Base-by-base conservation (phyloP, 2,113 vertebrate species). In the Pelobates fuscus region DNA sequence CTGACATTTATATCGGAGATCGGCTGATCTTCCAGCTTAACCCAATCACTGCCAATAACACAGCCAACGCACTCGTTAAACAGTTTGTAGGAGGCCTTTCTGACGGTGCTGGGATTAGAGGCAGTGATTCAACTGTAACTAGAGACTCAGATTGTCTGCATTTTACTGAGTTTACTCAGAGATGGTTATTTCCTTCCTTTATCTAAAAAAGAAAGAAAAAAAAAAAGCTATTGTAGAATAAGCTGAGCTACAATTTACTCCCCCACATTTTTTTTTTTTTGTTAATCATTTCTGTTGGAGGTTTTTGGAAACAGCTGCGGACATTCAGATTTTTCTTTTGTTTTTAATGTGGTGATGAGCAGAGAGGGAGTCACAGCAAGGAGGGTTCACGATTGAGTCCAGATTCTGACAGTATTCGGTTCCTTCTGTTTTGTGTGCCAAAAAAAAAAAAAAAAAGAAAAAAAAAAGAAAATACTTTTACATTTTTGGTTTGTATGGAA, bases 341-440 rank as follows among this genome's bases (percentile, higher is more conserved):
- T 71, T 26, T 71, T 78, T 80, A 41, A 75, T 81, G 73, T 69
- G 62, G 70, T 61, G 37, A 30, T 62, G 43, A 77, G 68, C 46
- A 61, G 63, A 57, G 77, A 76, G 67, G 41, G 25, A 29, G 29
- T 79, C 71, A 64, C 44, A n/a, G 27, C 37, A n/a, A 32, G 32
- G 25, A 55, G 64, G 58, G 32, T 71, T 61, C 61, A 80, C 21
- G 21, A 64, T 70, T 77, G 76, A 71, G 37, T 55, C 72, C 62
- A 49, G 62, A 74, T 81, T 81, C 77, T 78, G 62, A 66, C 49
- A 25, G 3, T 55, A 6, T 20, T 55, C 17, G 6, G 2, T 55
- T 55, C n/a, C 52, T 55, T 18, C 8, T 20, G 32, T 8, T 17
- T 55, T 20, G 52, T 5, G 20, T 55, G 52, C 21, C 10, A n/a